Percentiles rank a stretch among this genome's conserved stretches.
Conservation (phyloP, 2,888 invertebrate genomes). For the Stenolophus ochropezus region DNA sequence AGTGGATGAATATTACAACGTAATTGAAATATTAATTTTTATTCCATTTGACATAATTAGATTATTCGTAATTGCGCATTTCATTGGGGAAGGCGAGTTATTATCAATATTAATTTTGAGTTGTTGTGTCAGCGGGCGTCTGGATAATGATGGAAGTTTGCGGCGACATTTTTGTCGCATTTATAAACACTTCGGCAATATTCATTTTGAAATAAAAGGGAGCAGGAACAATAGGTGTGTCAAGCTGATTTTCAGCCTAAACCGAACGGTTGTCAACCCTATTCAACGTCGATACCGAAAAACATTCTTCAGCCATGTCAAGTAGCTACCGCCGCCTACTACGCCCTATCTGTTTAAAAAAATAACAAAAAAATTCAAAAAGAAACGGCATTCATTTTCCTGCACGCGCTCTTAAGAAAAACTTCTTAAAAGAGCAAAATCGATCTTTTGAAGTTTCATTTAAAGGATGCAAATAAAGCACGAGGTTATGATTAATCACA, state of each 20-base stretch:
- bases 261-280: slow-evolving; percentile 38
- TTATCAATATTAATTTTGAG: slow-evolving; percentile 23
- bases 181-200: slow-evolving; percentile 30
- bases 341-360: slow-evolving; percentile 38
- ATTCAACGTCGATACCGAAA: slow-evolving; percentile 41
- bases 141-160: slow-evolving; percentile 24
- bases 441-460: slow-evolving; percentile 52
- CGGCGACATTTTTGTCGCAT: slow-evolving; percentile 4
- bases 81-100: not conserved
- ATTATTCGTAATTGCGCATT: slow-evolving; percentile 1
- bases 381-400: slow-evolving; percentile 41
- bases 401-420: slow-evolving; percentile 19
- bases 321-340: not conserved
- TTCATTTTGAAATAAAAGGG: slow-evolving; percentile 44
- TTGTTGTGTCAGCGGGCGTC: not conserved
- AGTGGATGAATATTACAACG: not conserved
- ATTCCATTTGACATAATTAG: not conserved
- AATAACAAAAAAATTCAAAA: slow-evolving; percentile 41
- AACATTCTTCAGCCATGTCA: slow-evolving; percentile 28
- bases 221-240: slow-evolving; percentile 33
- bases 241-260: slow-evolving; percentile 39
- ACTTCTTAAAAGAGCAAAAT: slow-evolving; percentile 35
- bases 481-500: slow-evolving; percentile 49
- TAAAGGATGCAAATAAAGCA: slow-evolving; percentile 48
- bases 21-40: slow-evolving; percentile 7